These are phyloP conservation scores for Cnemophilus loriae DNA, from an alignment of 2,113 vertebrate species.

Conservation along the genomic window DNA sequence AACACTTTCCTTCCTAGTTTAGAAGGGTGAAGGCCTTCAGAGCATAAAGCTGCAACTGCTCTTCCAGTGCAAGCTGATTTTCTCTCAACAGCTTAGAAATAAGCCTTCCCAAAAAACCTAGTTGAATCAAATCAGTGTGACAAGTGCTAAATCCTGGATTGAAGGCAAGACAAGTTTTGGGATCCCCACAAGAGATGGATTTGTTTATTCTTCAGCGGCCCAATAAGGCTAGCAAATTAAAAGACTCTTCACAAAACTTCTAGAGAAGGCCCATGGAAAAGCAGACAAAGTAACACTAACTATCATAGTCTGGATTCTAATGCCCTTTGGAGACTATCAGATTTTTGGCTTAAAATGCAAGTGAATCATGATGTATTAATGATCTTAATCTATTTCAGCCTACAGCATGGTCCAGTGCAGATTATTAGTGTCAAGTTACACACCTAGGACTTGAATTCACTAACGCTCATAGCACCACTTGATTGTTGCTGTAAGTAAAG, in stretches of 20 bases:
- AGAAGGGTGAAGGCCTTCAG: not conserved
- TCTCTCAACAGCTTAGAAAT: not conserved
- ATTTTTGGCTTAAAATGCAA: constrained; percentile 36
- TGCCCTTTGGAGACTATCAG: not conserved
- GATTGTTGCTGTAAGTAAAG: constrained; percentile 2
- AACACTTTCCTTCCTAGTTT: not conserved
- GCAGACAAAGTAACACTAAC: not conserved
- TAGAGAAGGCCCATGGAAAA: not conserved
- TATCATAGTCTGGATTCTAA: not conserved
- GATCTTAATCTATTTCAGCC: not conserved
- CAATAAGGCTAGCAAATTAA: not conserved
- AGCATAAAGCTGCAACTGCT: not conserved
- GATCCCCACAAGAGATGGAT: not conserved
- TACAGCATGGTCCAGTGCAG: not conserved
- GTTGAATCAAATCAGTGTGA: not conserved
- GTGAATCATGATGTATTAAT: not conserved
- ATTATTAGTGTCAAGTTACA: not conserved
- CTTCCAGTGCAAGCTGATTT: not conserved
- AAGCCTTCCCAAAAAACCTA: not conserved
- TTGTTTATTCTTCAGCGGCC: not conserved
- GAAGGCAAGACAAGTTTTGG: not conserved
- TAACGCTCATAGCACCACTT: constrained; percentile 17
- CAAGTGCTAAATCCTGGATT: not conserved
- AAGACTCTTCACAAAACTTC: not conserved
- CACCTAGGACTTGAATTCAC: not conserved